These are phyloP conservation scores for Athene cunicularia DNA, from an alignment of 2,113 vertebrate species.

Conservation along the genomic window DNA sequence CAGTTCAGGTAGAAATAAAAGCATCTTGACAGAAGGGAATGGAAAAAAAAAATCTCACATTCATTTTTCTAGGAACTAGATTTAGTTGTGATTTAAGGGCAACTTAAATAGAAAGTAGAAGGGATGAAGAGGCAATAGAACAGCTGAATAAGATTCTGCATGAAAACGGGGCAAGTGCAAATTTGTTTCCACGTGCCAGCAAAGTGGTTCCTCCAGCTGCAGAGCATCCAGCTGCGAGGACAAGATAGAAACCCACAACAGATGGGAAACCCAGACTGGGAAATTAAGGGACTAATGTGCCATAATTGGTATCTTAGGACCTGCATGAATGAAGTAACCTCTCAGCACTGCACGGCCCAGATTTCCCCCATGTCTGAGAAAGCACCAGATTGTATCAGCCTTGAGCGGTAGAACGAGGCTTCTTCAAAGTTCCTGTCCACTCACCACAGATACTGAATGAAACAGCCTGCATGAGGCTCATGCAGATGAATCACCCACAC, in stretches of 20 bases:
- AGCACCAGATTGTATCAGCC: background rate
- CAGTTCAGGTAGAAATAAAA: slow-evolving; percentile 5
- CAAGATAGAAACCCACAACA: background rate
- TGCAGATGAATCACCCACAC: slow-evolving; percentile 63
- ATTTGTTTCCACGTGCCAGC: background rate
- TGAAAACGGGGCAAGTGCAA: background rate
- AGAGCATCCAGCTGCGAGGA: background rate
- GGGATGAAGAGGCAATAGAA: background rate
- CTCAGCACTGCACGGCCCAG: background rate
- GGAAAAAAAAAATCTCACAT: accelerated
- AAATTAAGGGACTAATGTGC: background rate
- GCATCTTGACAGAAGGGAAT: background rate
- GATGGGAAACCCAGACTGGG: background rate
- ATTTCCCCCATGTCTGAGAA: background rate
- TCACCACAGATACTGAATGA: background rate
- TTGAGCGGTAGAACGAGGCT: background rate
- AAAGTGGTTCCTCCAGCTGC: background rate
- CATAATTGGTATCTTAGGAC: background rate
- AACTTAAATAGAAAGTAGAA: background rate
- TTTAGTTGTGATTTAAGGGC: background rate
- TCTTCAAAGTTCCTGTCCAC: background rate
- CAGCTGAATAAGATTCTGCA: background rate
- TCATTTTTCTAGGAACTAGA: background rate
- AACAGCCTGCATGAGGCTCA: background rate
- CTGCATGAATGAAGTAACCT: background rate